A percentile compares a stretch with the other conserved stretches of the same genome.
phyloP scores from a whole-genome alignment of 2,113 vertebrate species.

The Gadus macrocephalus region DNA sequence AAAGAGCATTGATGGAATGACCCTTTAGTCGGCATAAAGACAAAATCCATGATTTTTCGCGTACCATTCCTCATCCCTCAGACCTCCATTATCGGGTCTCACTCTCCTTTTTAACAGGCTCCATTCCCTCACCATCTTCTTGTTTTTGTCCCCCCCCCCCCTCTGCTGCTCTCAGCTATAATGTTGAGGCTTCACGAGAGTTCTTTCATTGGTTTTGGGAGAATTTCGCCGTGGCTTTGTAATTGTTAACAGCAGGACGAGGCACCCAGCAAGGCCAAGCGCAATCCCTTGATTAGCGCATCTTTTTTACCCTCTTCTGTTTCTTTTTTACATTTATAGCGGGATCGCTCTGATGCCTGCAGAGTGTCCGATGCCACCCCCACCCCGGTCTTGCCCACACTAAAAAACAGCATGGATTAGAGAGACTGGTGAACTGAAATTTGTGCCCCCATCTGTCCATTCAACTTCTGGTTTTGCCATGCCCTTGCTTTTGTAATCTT shows the following conservation, averaged over 20 bases:
- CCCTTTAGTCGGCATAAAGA: not conserved
- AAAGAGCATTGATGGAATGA: too few relatives aligned
- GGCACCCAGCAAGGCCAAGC: conserved; percentile 53
- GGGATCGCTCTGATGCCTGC: conserved; percentile 53
- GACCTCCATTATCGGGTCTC: not conserved
- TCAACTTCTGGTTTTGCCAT: not conserved
- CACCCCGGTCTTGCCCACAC: too few relatives aligned
- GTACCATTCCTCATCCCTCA: not conserved
- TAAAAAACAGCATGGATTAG: conserved; percentile 43
- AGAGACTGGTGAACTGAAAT: conserved; percentile 46
- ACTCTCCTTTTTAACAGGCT: not conserved
- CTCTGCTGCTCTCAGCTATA: conserved; percentile 38
- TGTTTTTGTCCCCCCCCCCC: conserved; percentile 15
- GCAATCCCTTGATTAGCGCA: conserved; percentile 39
- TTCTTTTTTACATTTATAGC: conserved; percentile 64
- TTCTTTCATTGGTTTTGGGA: conserved; percentile 56
- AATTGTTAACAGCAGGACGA: conserved; percentile 57
- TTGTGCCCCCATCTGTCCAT: conserved; percentile 41
- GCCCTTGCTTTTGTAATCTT: conserved; percentile 23
- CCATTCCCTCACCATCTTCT: not conserved
- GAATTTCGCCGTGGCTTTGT: conserved; percentile 57
- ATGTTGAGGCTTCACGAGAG: conserved; percentile 43
- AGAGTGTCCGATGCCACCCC: conserved; percentile 25
- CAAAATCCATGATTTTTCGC: not conserved
- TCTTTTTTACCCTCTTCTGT: conserved; percentile 45